These are phyloP conservation scores for Apotomis betuletana DNA, from an alignment of 2,888 invertebrate species.

Conservation along the genomic window DNA sequence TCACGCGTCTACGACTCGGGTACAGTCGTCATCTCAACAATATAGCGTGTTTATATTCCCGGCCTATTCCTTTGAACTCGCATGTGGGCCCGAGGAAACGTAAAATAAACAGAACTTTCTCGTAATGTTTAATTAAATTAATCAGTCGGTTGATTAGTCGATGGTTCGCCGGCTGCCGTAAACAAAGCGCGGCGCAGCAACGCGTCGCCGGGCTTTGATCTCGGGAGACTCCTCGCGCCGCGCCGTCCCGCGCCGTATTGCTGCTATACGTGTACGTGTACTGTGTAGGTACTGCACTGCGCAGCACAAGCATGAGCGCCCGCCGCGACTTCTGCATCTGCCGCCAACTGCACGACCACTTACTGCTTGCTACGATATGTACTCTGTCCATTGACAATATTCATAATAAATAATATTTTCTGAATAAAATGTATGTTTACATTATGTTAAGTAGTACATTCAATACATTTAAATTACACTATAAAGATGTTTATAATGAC, in stretches of 20 bases:
- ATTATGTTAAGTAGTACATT: no score
- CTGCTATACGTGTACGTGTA: not conserved
- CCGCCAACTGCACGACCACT: constrained; percentile 1
- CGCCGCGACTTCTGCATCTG: not conserved
- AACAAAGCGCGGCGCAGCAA: constrained; percentile 68
- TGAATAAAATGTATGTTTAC: no score
- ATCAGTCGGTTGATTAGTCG: constrained; percentile 83
- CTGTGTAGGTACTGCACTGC: constrained; percentile 16
- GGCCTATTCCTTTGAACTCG: constrained; percentile 80
- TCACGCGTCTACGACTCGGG: constrained; percentile 46
- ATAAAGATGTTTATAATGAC: no score
- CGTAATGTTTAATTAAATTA: constrained; percentile 84
- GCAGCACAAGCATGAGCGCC: not conserved
- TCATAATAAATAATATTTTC: no score
- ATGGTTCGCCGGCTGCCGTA: constrained; percentile 77
- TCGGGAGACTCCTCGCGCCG: constrained; percentile 70
- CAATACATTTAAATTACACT: no score
- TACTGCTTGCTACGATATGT: not conserved
- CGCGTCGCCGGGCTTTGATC: constrained; percentile 73
- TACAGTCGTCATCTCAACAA: constrained; percentile 59
- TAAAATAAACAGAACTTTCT: constrained; percentile 83
- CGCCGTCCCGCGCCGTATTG: constrained; percentile 48
- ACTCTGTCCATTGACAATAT: no score
- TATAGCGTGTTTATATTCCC: constrained; percentile 76
- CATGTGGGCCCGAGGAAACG: constrained; percentile 83